Conservation (phyloP, 2,888 invertebrate species). For the Papilio protenor region DNA sequence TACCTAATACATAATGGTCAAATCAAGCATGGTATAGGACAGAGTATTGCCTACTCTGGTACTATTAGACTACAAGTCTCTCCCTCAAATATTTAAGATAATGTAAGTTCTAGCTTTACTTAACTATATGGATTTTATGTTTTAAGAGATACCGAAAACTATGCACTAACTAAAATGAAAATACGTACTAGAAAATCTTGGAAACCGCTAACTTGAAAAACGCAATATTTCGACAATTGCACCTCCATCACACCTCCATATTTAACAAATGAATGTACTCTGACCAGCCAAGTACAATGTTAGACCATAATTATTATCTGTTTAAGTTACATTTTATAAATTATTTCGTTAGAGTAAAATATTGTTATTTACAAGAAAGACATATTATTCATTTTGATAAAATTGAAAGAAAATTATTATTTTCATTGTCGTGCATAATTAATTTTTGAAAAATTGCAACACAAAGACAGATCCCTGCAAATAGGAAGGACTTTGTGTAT, state of each 20-base stretch:
- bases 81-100: conserved; percentile 78
- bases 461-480: neutral
- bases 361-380: neutral
- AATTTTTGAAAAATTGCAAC: conserved; percentile 16
- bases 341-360: conserved; percentile 1
- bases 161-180: conserved; percentile 57
- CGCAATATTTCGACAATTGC: conserved; percentile 71
- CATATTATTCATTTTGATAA: neutral
- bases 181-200: conserved; percentile 68
- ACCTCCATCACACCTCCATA: conserved; percentile 81
- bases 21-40: conserved; percentile 65
- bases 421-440: neutral
- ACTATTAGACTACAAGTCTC: conserved; percentile 76
- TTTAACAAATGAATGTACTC: conserved; percentile 80
- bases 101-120: conserved; percentile 51
- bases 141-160: conserved; percentile 63
- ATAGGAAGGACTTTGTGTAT: neutral
- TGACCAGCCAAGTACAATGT: conserved; percentile 49
- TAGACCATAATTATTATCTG: conserved; percentile 34
- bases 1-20: conserved; percentile 45
- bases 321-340: conserved; percentile 16
- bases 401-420: neutral
- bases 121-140: conserved; percentile 56
- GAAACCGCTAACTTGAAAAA: conserved; percentile 77
- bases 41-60: conserved; percentile 64